Base-by-base conservation (phyloP, 2,113 vertebrate genomes). In the Dipodomys ordii region DNA sequence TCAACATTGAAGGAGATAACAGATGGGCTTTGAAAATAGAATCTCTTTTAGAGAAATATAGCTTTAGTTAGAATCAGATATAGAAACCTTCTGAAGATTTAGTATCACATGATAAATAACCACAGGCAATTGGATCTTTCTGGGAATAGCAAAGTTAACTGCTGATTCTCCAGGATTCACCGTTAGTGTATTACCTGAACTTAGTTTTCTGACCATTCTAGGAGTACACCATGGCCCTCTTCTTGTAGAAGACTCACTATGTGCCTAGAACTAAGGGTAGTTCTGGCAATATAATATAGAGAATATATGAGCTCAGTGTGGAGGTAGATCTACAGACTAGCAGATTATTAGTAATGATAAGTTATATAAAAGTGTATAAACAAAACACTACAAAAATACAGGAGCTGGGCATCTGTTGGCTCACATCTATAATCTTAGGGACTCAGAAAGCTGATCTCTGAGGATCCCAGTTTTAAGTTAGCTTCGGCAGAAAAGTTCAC, bases 1-100 rank as follows among this genome's bases (percentile, higher is more conserved):
- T 95, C 30, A 92, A 44, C 83, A 91, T 4, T 80, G 32, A 72
- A 87, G n/a, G n/a, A 68, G 53, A 53, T 22, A 35, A 88, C 32
- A 83, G 80, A 39, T 65, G 78, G 2, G 69, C 85, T n/a, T 71
- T 73, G 20, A 84, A 87, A 72, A 67, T 19, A 35, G 64, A 76
- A 30, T 67, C 6, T 81, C 44, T 23, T 68, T 67, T 30, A 39
- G 60, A 25, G 76, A 74, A 88, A 57, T 30, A 1, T 80, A 57
- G n/a, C 64, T 90, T 27, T 10, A 49, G 32, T 60, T 5, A 4
- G 18, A n/a, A 49, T 80, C 2, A 80, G 65, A 60, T 30, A 65
- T 2, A 78, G 23, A 32, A 79, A 83, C 35, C 83, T 67, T 20
- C 20, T 49, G 39, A 83, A 92, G 62, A 39, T 65, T 78, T 35